Evolutionary conservation across 2,113 vertebrate species (phyloP).

Genomic region (Albula glossodonta): DNA sequence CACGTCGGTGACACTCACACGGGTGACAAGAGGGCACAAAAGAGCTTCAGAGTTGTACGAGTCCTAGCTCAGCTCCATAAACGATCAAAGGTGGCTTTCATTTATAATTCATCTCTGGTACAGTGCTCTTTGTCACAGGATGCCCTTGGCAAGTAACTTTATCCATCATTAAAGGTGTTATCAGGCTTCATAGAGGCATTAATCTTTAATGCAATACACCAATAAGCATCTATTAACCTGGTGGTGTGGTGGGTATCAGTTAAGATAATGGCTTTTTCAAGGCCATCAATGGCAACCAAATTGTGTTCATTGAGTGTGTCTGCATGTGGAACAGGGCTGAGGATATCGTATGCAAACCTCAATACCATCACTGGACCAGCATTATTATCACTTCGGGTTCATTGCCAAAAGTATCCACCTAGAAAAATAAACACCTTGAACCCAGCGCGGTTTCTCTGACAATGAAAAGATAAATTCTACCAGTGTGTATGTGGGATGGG

Average conservation of each 20-base stretch:
- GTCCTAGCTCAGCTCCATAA: neutral
- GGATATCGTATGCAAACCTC: neutral
- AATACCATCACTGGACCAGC: neutral
- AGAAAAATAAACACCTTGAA: too few species aligned
- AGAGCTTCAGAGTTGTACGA: neutral
- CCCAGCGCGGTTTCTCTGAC: too few species aligned
- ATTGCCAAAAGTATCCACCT: neutral
- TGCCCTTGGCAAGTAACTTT: neutral
- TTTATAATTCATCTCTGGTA: neutral
- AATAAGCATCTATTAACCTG: neutral
- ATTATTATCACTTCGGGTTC: neutral
- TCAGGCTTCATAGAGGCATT: neutral
- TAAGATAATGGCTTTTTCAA: neutral
- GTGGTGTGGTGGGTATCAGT: neutral
- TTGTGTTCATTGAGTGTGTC: neutral
- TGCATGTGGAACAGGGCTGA: neutral
- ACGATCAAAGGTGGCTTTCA: neutral
- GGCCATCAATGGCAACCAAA: neutral
- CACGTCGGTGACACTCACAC: neutral
- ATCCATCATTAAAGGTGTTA: conserved; percentile 1
- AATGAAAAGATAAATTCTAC: too few species aligned
- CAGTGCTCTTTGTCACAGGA: neutral
- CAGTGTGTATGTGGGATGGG: too few species aligned
- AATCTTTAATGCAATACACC: neutral
- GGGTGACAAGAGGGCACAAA: neutral